Base-by-base conservation (phyloP, 2,888 invertebrate genomes). In the Agriopis leucophaearia region DNA sequence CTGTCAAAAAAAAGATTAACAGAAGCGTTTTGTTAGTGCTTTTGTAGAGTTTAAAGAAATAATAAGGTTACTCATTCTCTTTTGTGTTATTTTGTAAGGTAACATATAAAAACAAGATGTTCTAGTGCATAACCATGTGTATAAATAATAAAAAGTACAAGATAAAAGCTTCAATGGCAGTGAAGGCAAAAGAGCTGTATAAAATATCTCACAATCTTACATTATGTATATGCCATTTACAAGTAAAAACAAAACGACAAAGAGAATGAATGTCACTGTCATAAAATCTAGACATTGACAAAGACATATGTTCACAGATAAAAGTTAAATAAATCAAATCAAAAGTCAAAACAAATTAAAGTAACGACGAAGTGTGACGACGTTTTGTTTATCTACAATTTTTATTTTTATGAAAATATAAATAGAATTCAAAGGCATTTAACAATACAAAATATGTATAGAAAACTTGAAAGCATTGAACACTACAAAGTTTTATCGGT, bases 1-100 rank as follows among this genome's bases (percentile, higher is more conserved):
- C 88, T 92, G 92, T 92, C 92, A 92, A 89, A 91, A 71, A 89
- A 87, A 55, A 78, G 79, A 82, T 84, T 90, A 88, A 86, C 86
- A 89, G 84, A 88, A 79, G 80, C 80, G 86, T 89, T 88, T 85
- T 75, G 87, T 84, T 87, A 78, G 27, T 86, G 6, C 38, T 54
- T 54, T 54, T 1, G 35, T 35, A 4, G 12, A 7, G 1, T 9
- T 8, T 35, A 36, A 0, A 5, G 36, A 9, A 7, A n/a, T 36
- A 36, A 38, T 38, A 8, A 38, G 8, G 38, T 8, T 1, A 38
- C 8, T 38, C 9, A 0, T 38, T 38, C 1, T 38, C 9, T 6
- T 10, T 10, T 38, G 38, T 38, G 36, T 8, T 8, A 36, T 38
- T 0, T 38, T 38, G 9, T 38, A 9, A 38, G 27, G 8, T 38